Evolutionary conservation across 2,797 vertebrate genomes (phyloP).

Genomic region (Argyrosomus regius): DNA sequence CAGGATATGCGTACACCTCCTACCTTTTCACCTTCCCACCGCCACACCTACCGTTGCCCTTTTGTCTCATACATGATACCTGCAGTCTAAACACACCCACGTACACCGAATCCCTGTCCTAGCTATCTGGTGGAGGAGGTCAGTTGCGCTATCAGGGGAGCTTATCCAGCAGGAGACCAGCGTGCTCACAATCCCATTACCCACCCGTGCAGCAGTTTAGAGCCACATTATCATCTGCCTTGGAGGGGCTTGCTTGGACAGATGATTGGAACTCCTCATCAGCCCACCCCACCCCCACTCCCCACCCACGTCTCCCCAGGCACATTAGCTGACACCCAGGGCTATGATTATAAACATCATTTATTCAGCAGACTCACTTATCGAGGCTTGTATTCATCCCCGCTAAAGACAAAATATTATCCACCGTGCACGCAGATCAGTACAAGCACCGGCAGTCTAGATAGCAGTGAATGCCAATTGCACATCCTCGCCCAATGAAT

Average conservation of each 20-base stretch:
- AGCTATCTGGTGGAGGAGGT: slow-evolving; percentile 60
- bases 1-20: not conserved
- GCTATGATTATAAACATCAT: slow-evolving; percentile 82
- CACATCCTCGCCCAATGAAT: slow-evolving; percentile 44
- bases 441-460: slow-evolving; percentile 16
- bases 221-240: slow-evolving; percentile 76
- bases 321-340: slow-evolving; percentile 77
- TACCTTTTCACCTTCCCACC: slow-evolving; percentile 14
- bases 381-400: slow-evolving; percentile 60
- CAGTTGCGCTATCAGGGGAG: slow-evolving; percentile 64
- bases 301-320: slow-evolving; percentile 59
- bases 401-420: slow-evolving; percentile 68
- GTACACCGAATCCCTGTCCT: slow-evolving; percentile 24
- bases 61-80: slow-evolving; percentile 23
- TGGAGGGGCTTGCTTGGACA: slow-evolving; percentile 66
- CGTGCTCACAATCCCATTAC: slow-evolving; percentile 77
- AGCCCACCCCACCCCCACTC: slow-evolving; percentile 14
- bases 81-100: slow-evolving; percentile 26
- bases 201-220: slow-evolving; percentile 78
- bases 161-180: slow-evolving; percentile 70
- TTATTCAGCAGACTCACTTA: slow-evolving; percentile 76
- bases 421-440: slow-evolving; percentile 44
- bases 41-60: not conserved
- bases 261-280: slow-evolving; percentile 70
- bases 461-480: slow-evolving; percentile 37